A percentile compares a stretch with the other conserved stretches of the same genome.
These are phyloP conservation scores for Drosophila algonquin DNA, from an alignment of 2,888 invertebrate genomes.

Conservation along the genomic window DNA sequence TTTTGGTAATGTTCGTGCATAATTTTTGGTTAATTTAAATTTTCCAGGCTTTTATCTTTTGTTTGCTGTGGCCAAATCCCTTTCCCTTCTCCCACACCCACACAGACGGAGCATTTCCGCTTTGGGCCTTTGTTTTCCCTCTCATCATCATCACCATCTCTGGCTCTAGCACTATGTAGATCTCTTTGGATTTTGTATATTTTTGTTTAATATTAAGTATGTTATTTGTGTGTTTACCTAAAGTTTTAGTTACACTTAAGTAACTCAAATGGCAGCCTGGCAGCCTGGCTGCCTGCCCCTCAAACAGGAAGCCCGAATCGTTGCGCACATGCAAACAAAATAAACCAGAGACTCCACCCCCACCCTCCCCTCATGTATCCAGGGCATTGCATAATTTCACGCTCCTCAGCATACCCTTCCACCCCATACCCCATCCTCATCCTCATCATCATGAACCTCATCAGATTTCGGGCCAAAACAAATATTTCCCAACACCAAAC, in stretches of 20 bases:
- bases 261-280: constrained; percentile 64
- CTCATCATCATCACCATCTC: constrained; percentile 29
- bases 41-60: constrained; percentile 77
- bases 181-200: constrained; percentile 64
- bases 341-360: constrained; percentile 60
- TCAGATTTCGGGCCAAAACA: constrained; percentile 67
- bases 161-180: constrained; percentile 4
- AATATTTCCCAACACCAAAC: constrained; percentile 74
- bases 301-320: constrained; percentile 71
- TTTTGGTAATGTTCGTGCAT: constrained; percentile 79
- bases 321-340: constrained; percentile 72
- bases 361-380: constrained; percentile 2
- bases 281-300: neutral
- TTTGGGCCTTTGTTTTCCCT: constrained; percentile 56
- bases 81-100: constrained; percentile 1
- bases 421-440: constrained; percentile 13
- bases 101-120: constrained; percentile 58
- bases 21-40: constrained; percentile 82
- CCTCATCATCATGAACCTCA: constrained; percentile 23
- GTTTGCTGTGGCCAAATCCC: constrained; percentile 56
- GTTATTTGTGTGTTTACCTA: constrained; percentile 80
- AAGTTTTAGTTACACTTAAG: constrained; percentile 79
- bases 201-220: constrained; percentile 79
- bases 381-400: constrained; percentile 73
- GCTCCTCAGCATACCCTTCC: constrained; percentile 38